Conservation (phyloP, 2,888 invertebrate species). For the Mythimna lalbum region DNA sequence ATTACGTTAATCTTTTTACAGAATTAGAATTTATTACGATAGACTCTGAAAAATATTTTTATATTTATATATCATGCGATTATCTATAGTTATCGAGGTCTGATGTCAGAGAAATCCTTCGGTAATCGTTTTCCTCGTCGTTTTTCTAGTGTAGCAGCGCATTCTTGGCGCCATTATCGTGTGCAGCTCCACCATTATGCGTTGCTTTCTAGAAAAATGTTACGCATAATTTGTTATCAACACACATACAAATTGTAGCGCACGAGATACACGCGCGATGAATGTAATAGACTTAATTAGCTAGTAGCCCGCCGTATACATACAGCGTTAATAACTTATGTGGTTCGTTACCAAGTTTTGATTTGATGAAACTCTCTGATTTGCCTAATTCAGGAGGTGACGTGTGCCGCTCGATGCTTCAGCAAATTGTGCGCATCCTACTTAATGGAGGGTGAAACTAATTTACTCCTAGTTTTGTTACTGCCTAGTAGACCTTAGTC, state of each 20-base stretch:
- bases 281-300: constrained; percentile 59
- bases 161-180: constrained; percentile 38
- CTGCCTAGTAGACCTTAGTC: too few species aligned
- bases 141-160: not conserved
- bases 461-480: constrained; percentile 41
- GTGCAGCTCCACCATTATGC: constrained; percentile 23
- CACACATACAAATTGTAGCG: constrained; percentile 34
- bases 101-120: not conserved
- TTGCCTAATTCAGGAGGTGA: constrained; percentile 62
- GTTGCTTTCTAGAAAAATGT: constrained; percentile 52
- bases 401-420: constrained; percentile 34
- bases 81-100: not conserved
- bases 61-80: not conserved
- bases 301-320: constrained; percentile 51
- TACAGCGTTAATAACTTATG: constrained; percentile 68
- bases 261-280: constrained; percentile 29
- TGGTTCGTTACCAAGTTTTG: constrained; percentile 70
- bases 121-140: not conserved
- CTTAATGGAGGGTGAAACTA: constrained; percentile 47
- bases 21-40: too few species aligned
- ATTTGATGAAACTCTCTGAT: constrained; percentile 68
- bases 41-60: too few species aligned
- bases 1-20: too few species aligned
- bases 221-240: constrained; percentile 49
- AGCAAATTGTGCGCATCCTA: constrained; percentile 57